Conservation (phyloP, 1,140 invertebrate genomes). For the Temnothorax nylanderi region DNA sequence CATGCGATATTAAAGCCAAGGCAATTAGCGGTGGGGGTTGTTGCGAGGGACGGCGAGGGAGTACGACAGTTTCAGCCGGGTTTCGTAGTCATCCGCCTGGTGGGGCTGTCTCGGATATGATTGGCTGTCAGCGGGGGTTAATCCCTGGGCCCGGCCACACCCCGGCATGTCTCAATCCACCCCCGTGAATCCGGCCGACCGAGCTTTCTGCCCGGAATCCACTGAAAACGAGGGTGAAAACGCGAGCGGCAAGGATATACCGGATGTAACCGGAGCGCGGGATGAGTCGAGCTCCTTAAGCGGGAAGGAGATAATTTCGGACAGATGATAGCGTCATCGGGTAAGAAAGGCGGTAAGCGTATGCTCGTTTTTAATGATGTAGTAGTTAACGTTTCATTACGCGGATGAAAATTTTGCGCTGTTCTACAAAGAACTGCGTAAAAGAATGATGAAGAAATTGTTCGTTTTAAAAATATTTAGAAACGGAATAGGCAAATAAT, state of each 20-base stretch:
- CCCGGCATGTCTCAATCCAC: conserved; percentile 78
- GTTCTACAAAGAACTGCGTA: neutral
- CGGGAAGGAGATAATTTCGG: conserved; percentile 53
- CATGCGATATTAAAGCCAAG: conserved; percentile 78
- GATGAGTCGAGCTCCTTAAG: conserved; percentile 48
- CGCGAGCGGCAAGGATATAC: conserved; percentile 50
- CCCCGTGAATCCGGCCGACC: conserved; percentile 62
- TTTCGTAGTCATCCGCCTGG: conserved; percentile 64
- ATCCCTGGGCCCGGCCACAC: conserved; percentile 76
- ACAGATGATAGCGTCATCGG: conserved; percentile 48
- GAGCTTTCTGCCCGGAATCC: conserved; percentile 60
- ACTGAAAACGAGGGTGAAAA: conserved; percentile 61
- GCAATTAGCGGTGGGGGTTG: conserved; percentile 78
- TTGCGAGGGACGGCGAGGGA: conserved; percentile 47
- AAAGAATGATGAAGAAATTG: neutral
- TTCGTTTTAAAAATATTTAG: neutral
- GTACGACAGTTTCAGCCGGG: conserved; percentile 69
- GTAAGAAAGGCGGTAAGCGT: conserved; percentile 40
- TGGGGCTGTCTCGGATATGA: conserved; percentile 76
- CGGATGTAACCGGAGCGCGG: conserved; percentile 4
- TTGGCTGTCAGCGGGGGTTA: conserved; percentile 77
- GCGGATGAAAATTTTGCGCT: conserved; percentile 17
- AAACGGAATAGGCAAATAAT: neutral
- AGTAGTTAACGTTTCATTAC: conserved; percentile 53
- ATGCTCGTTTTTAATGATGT: conserved; percentile 48